These are phyloP conservation scores for Drosophila seguyi DNA, from an alignment of 1,140 invertebrate species.

Conservation along the genomic window DNA sequence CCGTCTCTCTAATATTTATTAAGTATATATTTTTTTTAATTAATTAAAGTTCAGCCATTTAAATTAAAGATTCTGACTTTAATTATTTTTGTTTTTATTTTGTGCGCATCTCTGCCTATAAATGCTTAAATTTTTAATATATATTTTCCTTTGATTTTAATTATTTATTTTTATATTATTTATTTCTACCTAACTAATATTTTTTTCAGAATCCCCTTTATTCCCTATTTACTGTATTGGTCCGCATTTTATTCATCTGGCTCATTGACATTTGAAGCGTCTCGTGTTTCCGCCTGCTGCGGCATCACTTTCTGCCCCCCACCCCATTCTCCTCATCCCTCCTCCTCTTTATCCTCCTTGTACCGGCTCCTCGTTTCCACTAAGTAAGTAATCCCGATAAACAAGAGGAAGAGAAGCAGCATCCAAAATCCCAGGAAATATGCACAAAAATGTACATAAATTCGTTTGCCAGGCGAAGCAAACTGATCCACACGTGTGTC, in stretches of 20 bases:
- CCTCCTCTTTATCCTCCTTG: neutral
- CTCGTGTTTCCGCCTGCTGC: conserved; percentile 66
- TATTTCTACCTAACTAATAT: neutral
- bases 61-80: too few species aligned
- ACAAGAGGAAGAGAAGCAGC: conserved; percentile 28
- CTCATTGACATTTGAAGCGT: conserved; percentile 78
- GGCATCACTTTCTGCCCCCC: neutral
- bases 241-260: conserved; percentile 42
- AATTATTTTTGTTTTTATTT: too few species aligned
- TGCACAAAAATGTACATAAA: conserved; percentile 76
- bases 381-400: conserved; percentile 76
- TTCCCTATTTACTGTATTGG: conserved; percentile 4
- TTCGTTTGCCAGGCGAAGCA: conserved; percentile 47
- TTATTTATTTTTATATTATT: too few species aligned
- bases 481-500: conserved; percentile 60
- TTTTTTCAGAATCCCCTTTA: too few species aligned
- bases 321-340: neutral
- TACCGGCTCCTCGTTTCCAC: conserved; percentile 34
- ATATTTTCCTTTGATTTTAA: too few species aligned
- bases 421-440: conserved; percentile 66
- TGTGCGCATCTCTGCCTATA: too few species aligned
- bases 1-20: too few species aligned
- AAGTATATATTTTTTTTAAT: too few species aligned
- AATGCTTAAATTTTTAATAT: too few species aligned
- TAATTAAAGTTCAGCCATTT: too few species aligned